A percentile compares a stretch with the other conserved stretches of the same genome.
Conservation (phyloP, 2,888 invertebrate genomes). For the Lasioglossum calceatum region DNA sequence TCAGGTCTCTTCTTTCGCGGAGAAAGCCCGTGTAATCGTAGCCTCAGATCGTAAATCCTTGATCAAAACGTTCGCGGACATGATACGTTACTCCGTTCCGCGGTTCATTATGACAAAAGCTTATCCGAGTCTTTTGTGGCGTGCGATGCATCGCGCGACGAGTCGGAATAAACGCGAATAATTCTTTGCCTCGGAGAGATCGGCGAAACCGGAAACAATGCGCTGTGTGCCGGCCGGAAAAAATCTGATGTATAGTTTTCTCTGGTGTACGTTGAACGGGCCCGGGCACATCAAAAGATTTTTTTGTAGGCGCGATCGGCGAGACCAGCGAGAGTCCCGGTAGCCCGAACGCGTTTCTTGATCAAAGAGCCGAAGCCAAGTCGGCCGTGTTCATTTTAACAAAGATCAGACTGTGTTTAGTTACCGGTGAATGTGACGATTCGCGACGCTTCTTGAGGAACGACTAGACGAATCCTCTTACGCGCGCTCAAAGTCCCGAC, state of each 20-base stretch:
- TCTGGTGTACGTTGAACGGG: neutral
- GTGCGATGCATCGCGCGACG: slow-evolving; percentile 2
- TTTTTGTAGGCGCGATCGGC: neutral
- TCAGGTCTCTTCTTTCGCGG: neutral
- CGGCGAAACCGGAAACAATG: slow-evolving; percentile 25
- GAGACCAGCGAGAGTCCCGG: slow-evolving; percentile 15
- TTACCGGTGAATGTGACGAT: slow-evolving; percentile 28
- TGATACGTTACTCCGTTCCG: neutral
- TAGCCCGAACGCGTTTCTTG: slow-evolving; percentile 5
- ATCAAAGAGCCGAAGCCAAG: slow-evolving; percentile 33
- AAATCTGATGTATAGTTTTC: neutral
- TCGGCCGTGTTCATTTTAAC: slow-evolving; percentile 22
- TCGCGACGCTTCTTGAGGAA: slow-evolving; percentile 12
- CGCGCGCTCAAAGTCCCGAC: slow-evolving; percentile 23
- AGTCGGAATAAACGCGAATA: slow-evolving; percentile 14
- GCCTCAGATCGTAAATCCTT: neutral
- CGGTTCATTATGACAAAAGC: slow-evolving; percentile 22
- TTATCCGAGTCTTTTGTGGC: slow-evolving; percentile 26
- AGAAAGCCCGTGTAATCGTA: neutral
- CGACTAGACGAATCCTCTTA: slow-evolving; percentile 23
- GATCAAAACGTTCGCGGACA: neutral
- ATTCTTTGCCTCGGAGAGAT: slow-evolving; percentile 15
- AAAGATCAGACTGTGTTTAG: slow-evolving; percentile 39
- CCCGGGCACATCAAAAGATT: slow-evolving; percentile 8
- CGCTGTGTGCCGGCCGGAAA: neutral